Conservation (phyloP, 2,888 invertebrate genomes). For the Sarcophaga carnaria region DNA sequence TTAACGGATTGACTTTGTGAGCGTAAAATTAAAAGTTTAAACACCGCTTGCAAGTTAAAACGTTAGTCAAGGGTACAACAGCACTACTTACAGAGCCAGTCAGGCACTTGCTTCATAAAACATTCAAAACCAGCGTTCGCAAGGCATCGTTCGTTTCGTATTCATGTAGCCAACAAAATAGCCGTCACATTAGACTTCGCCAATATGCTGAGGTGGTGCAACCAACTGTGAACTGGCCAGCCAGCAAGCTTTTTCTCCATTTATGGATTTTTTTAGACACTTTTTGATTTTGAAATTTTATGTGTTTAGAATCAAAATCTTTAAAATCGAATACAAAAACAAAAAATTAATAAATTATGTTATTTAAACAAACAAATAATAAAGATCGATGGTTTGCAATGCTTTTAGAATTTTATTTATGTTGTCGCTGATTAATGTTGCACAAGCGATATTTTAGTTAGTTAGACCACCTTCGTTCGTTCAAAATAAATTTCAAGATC, state of each 20-base stretch:
- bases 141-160: background rate
- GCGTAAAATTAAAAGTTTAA: conserved; percentile 26
- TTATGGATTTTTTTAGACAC: background rate
- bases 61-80: conserved; percentile 56
- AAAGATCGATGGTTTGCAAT: background rate
- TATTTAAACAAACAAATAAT: background rate
- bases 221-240: background rate
- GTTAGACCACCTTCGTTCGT: conserved; percentile 4
- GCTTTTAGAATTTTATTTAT: background rate
- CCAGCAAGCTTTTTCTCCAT: background rate
- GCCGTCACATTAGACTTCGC: conserved; percentile 1
- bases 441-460: background rate
- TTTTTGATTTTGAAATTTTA: background rate
- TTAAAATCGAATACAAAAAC: background rate
- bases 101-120: background rate
- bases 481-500: conserved; percentile 38
- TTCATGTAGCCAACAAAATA: conserved; percentile 23
- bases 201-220: background rate
- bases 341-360: conserved; percentile 12
- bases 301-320: background rate
- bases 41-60: conserved; percentile 24
- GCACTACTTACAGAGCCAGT: conserved; percentile 1
- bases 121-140: conserved; percentile 3
- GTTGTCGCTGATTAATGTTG: background rate
- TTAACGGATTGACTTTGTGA: conserved; percentile 41